A percentile compares a stretch with the other conserved stretches of the same genome.
phyloP scores from a whole-genome alignment of 2,113 vertebrate genomes.

The Lampris incognitus region DNA sequence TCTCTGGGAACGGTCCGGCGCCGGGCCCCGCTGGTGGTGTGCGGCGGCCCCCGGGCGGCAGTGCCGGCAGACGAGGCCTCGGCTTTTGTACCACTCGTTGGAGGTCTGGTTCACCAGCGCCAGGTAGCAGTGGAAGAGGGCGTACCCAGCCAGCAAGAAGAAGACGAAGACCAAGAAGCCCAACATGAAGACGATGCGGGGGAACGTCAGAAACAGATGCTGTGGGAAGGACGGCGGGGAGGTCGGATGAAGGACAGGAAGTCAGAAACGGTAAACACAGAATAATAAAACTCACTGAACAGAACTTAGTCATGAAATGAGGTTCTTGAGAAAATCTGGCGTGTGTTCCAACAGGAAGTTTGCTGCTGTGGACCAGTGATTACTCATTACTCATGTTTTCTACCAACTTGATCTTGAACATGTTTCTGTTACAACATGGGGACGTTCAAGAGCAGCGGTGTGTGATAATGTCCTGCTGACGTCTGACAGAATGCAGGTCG shows the following conservation, averaged over 20 bases:
- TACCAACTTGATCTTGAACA: no score
- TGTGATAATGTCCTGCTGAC: no score
- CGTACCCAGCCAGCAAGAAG: conserved; percentile 87
- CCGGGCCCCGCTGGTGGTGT: conserved; percentile 42
- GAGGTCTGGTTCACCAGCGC: conserved; percentile 90
- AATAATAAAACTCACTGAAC: neutral
- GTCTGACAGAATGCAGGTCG: no score
- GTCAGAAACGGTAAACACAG: neutral
- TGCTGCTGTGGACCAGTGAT: no score
- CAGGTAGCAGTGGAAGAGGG: conserved; percentile 87
- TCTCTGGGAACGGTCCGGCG: conserved; percentile 66
- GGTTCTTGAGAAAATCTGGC: no score
- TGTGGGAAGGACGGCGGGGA: conserved; percentile 63
- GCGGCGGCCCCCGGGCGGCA: conserved; percentile 66
- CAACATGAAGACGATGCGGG: conserved; percentile 92
- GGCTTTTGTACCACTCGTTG: conserved; percentile 90
- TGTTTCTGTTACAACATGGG: no score
- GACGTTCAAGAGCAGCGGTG: no score
- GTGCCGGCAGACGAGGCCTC: conserved; percentile 70
- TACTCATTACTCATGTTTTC: no score
- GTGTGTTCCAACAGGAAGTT: no score
- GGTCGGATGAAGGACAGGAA: neutral
- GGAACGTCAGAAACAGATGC: conserved; percentile 95
- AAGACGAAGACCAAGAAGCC: conserved; percentile 90
- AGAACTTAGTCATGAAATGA: no score